phyloP scores from a whole-genome alignment of 2,888 invertebrate genomes.

The Mellilla xanthometata region DNA sequence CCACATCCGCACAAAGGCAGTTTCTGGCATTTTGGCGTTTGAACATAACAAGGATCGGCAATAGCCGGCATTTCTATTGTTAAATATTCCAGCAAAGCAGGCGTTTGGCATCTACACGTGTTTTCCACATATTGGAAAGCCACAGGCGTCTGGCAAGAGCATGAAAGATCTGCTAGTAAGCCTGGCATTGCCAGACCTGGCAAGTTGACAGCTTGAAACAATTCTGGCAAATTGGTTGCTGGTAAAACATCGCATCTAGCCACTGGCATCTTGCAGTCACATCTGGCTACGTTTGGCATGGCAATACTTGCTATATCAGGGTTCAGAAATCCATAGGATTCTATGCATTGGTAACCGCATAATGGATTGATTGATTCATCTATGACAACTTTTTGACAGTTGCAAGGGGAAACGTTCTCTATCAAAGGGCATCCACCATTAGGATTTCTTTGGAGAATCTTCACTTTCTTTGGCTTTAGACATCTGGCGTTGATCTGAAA shows the following conservation, averaged over 20 bases:
- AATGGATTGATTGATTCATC: constrained; percentile 10
- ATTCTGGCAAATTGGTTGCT: constrained; percentile 12
- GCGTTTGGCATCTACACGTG: constrained; percentile 4
- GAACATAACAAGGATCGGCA: constrained; percentile 2
- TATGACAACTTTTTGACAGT: constrained; percentile 16
- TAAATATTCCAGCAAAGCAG: constrained; percentile 1
- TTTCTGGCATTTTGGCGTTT: neutral
- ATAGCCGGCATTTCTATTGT: neutral
- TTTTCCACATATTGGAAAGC: neutral
- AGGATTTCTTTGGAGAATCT: neutral
- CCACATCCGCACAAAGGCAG: constrained; percentile 3
- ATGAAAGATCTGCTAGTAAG: neutral
- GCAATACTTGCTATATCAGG: constrained; percentile 13
- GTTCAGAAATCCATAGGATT: constrained; percentile 15
- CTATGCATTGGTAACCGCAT: constrained; percentile 21
- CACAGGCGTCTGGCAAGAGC: constrained; percentile 1
- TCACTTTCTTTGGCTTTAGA: constrained; percentile 17
- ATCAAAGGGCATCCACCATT: constrained; percentile 2
- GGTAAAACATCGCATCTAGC: constrained; percentile 6
- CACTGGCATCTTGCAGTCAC: neutral
- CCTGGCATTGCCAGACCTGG: neutral
- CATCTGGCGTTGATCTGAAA: constrained; percentile 24
- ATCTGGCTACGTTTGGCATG: constrained; percentile 18
- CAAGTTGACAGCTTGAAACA: constrained; percentile 1
- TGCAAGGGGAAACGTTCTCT: constrained; percentile 8